Conservation (phyloP, 2,113 vertebrate genomes). For the Pterocles gutturalis region DNA sequence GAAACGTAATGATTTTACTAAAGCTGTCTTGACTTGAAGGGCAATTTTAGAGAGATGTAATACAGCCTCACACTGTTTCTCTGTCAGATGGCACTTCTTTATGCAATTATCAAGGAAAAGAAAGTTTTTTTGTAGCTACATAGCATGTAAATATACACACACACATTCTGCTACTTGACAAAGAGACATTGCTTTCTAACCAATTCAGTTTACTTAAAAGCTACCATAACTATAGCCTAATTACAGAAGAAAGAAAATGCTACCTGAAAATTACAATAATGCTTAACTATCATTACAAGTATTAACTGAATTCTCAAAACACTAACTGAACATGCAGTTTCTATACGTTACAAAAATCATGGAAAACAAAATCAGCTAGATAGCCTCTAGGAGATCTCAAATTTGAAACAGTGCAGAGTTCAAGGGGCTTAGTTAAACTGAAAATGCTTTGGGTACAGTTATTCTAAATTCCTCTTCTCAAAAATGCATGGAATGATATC, state of each 20-base stretch:
- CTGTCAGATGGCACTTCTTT: background rate
- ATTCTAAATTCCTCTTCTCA: background rate
- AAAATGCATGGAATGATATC: background rate
- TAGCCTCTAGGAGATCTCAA: background rate
- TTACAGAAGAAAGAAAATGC: background rate
- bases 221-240: background rate
- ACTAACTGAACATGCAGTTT: background rate
- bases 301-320: background rate
- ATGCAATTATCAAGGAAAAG: background rate
- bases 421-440: background rate
- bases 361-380: background rate
- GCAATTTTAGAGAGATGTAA: background rate
- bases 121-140: background rate
- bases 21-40: background rate
- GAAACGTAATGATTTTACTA: background rate
- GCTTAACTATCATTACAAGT: background rate
- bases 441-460: background rate
- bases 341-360: background rate
- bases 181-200: constrained; percentile 29
- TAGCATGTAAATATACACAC: background rate
- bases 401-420: background rate
- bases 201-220: background rate
- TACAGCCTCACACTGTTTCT: background rate
- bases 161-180: background rate
- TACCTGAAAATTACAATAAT: background rate